phyloP scores from a whole-genome alignment of 1,140 invertebrate genomes.

The Stegodyphus mimosarum region DNA sequence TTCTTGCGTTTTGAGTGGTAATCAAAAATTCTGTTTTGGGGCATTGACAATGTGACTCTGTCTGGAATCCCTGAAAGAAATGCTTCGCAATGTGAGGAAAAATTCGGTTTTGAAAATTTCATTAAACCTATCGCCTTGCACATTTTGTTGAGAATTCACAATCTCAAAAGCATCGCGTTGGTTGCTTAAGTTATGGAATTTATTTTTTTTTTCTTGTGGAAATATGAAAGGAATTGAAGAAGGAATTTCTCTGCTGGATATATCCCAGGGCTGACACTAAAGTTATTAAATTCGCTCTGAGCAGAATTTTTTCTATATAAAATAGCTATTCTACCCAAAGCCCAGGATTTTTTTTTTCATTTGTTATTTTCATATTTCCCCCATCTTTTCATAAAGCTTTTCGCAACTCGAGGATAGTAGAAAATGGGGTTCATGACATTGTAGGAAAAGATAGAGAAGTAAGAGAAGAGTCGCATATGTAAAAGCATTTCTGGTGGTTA shows the following conservation, averaged over 20 bases:
- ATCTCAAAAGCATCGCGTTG: not conserved
- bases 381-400: conserved; percentile 28
- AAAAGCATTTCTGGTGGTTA: conserved; percentile 18
- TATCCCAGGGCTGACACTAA: conserved; percentile 45
- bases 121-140: conserved; percentile 44
- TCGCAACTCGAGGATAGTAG: not conserved
- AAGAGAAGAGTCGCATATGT: not conserved
- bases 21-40: not conserved
- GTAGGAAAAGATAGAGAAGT: not conserved
- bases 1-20: not conserved
- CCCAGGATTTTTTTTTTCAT: not conserved
- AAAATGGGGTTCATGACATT: conserved; percentile 11
- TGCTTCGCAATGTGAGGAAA: not conserved
- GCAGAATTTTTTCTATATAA: conserved; percentile 40
- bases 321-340: conserved; percentile 41
- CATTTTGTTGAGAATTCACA: conserved; percentile 32
- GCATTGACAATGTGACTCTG: not conserved
- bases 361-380: conserved; percentile 17
- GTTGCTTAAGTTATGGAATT: too few species aligned
- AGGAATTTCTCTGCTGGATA: conserved; percentile 27
- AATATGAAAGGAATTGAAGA: conserved; percentile 49
- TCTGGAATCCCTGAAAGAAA: not conserved
- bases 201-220: not conserved
- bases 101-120: conserved; percentile 45
- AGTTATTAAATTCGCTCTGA: conserved; percentile 51